A percentile compares a stretch with the other conserved stretches of the same genome.
Conservation (phyloP, 2,797 vertebrate genomes). For the Myotis pilosus region DNA sequence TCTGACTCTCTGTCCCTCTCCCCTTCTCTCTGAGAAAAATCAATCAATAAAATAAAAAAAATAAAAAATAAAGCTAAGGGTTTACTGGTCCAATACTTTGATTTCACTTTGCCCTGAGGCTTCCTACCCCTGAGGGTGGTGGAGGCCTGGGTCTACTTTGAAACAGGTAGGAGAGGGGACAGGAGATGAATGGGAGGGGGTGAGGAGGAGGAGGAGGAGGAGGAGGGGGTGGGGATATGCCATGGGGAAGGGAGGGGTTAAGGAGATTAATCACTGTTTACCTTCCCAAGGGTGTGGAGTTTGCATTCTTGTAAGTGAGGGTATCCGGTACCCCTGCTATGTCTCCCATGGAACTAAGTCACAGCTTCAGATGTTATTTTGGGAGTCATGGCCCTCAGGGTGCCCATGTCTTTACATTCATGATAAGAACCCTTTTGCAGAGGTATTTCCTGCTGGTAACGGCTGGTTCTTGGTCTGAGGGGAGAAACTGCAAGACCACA, state of each 20-base stretch:
- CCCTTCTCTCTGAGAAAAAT: no score
- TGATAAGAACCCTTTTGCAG: not conserved
- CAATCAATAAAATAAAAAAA: no score
- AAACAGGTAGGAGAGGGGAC: not conserved
- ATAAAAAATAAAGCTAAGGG: no score
- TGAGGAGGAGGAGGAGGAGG: rapidly evolving
- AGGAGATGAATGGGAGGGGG: not conserved
- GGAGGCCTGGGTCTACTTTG: not conserved
- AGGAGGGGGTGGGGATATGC: rapidly evolving
- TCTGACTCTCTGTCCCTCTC: no score
- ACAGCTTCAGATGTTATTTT: not conserved
- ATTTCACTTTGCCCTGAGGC: not conserved
- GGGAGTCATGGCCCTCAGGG: not conserved
- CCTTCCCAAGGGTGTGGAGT: not conserved
- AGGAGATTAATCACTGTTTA: not conserved
- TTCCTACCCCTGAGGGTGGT: not conserved
- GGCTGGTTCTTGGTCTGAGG: not conserved
- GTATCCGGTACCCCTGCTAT: rapidly evolving
- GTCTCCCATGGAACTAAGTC: not conserved
- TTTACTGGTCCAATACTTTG: not conserved
- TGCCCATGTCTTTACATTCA: not conserved
- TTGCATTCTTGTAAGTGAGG: not conserved
- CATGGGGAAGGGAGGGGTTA: not conserved
- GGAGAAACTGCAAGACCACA: not conserved
- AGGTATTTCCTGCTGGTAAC: not conserved